Evolutionary conservation across 2,888 invertebrate genomes (phyloP), one percentile per base, ranked within the genome.

Genomic region (Cheilosia vulpina): DNA sequence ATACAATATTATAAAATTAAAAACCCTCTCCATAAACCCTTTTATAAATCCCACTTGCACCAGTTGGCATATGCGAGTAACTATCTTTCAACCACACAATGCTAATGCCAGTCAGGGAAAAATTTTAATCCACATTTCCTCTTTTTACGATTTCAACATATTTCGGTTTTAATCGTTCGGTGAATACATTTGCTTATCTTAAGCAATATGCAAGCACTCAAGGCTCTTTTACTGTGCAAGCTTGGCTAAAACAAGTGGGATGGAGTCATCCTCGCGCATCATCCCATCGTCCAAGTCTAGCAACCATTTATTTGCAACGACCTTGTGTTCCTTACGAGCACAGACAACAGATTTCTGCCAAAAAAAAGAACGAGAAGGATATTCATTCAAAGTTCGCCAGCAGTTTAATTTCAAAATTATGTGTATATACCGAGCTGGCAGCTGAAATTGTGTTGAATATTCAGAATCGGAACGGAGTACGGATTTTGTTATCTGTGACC

Each of bases 221-320:
- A 27, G 24, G 24, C 13, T 53, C 21, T n/a, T 53, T 53, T 13
- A 15, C 17, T 52, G 17, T 19, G 13, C 15, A 53, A 27, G 21
- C 27, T 19, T 13, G 13, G 52, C 24, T 2, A 21, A 53, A 21
- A 24, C 24, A 24, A 52, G 52, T 15, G 17, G 47, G 19, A 24
- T 52, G 24, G 24, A 11, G 19, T 27, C 52, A 52, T 52, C 21
- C 52, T 11, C 17, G 4, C 17, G 15, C 45, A 17, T 45, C 45
- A 17, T 24, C 4, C 4, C 24, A 24, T 41, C 41, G n/a, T 43
- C 43, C 43, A 43, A n/a, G n/a, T 43, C 43, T 1, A 5, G 34
- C 62, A 47, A 55, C 52, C 15, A 57, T 45, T 63, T 50, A 45
- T 43, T 75, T 76, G n/a, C 53, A 63, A 50, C 47, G 75, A 63